Evolutionary conservation across 2,888 invertebrate species (phyloP).

Genomic region (Acrocyrtus sp.): DNA sequence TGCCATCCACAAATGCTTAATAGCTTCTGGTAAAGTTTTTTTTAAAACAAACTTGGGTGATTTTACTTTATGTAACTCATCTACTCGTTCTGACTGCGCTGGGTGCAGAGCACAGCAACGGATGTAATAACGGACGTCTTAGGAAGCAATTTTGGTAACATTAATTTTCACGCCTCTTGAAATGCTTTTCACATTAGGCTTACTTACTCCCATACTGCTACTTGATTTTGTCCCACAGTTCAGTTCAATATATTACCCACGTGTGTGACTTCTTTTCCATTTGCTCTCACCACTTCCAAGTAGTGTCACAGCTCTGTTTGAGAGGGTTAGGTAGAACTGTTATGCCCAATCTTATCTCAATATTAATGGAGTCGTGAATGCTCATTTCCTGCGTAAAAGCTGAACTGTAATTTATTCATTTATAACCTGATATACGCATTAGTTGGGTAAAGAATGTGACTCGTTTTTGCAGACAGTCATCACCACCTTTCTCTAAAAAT

Average conservation of each 20-base stretch:
- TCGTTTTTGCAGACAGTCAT: too few species aligned
- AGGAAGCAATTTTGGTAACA: conserved; percentile 48
- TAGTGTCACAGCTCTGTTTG: conserved; percentile 34
- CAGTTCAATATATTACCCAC: background rate
- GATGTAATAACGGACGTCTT: conserved; percentile 40
- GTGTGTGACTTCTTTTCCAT: conserved; percentile 46
- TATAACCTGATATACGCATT: conserved; percentile 38
- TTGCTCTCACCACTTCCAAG: conserved; percentile 31
- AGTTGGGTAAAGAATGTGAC: too few species aligned
- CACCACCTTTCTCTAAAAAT: too few species aligned
- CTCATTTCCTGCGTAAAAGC: conserved; percentile 32
- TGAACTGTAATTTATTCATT: conserved; percentile 44
- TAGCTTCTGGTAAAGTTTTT: too few species aligned
- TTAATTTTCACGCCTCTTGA: conserved; percentile 38
- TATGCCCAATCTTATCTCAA: conserved; percentile 46
- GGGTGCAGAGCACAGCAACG: conserved; percentile 24
- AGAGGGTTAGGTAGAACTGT: conserved; percentile 35
- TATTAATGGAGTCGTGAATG: conserved; percentile 47
- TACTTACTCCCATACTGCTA: background rate
- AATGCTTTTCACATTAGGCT: background rate
- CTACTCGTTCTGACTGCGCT: too few species aligned
- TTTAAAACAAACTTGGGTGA: too few species aligned
- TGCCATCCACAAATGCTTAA: too few species aligned
- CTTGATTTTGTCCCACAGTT: background rate
- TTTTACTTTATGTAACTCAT: too few species aligned